Base-by-base conservation (phyloP, 2,888 invertebrate species). In the Eurytoma adleriae region DNA sequence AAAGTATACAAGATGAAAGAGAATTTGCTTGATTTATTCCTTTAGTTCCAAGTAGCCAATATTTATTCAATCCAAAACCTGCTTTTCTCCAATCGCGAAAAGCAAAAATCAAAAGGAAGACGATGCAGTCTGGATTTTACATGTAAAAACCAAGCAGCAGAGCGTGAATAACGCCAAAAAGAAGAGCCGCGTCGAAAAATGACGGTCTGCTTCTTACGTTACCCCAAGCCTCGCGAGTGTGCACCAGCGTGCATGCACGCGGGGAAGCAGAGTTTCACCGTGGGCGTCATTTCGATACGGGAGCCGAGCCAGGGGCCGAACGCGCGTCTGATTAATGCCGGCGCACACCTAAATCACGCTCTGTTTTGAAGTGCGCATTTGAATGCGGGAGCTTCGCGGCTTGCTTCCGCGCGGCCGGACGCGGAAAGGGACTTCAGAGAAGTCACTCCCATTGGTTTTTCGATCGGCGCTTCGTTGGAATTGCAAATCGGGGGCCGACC, bases 151-250 rank as follows among this genome's bases (percentile, higher is more conserved):
- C 82, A 86, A 87, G 87, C 87, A 87, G 87, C 87, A 67, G 84
- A 83, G 27, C 62, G n/a, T n/a, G n/a, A 24, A 24, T 24, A 24
- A 62, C 30, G 62, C 30, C 62, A 7, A 16, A 30, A 62, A 27
- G 84, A 85, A 89, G 88, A 88, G 87, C 87, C 88, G 86, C 84
- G 84, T 86, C 88, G 87, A 88, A 89, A 69, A 69, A 54, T 54
- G 68, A 54, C 3, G 16, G 56, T 18, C 18, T 50, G 27, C 52
- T 48, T 50, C 20, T 48, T 18, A 2, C 66, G 5, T 3, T 24
- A 24, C 24, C 1, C n/a, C 57, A 20, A 48, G 14, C 64, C 12
- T 1, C 57, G n/a, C 16, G 10, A 50, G 14, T n/a, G 54, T n/a
- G 4, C 3, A 7, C 7, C 0, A 40, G 7, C 40, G 40, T 40